Evolutionary conservation across 2,113 vertebrate species (phyloP).

Genomic region (Atlantisia rogersi): DNA sequence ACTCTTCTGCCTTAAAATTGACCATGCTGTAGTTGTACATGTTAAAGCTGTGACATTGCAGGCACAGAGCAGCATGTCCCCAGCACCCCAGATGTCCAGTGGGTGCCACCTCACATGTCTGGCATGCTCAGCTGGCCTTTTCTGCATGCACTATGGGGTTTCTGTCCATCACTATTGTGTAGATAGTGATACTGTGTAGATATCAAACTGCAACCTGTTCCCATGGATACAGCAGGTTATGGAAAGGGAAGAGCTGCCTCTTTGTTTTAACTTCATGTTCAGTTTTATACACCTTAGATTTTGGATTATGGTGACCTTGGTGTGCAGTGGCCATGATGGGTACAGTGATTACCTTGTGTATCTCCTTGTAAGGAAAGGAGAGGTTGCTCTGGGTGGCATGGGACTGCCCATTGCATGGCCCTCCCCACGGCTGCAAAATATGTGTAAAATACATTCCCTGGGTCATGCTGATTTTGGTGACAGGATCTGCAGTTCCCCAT

Average conservation of each 20-base stretch:
- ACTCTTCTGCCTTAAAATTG: neutral
- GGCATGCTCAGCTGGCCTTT: neutral
- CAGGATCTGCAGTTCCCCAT: neutral
- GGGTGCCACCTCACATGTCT: neutral
- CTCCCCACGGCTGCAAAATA: neutral
- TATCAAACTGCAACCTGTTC: slow-evolving; percentile 34
- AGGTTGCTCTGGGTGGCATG: rapidly evolving
- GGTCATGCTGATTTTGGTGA: neutral
- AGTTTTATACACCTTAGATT: neutral
- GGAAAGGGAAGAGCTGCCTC: slow-evolving; percentile 1
- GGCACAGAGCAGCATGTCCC: neutral
- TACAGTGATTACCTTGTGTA: rapidly evolving
- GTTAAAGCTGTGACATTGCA: neutral
- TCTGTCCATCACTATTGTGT: neutral
- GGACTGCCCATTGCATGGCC: neutral
- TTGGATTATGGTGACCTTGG: neutral
- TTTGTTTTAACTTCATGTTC: neutral
- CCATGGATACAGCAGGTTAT: slow-evolving; percentile 22
- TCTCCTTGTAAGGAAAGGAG: neutral
- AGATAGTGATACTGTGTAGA: neutral
- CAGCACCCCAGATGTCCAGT: rapidly evolving
- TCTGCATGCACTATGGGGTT: neutral
- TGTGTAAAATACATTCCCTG: neutral
- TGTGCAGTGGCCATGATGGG: neutral
- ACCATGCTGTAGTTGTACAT: neutral